Percentiles rank a stretch among this genome's conserved stretches.
These are phyloP conservation scores for Galemys pyrenaicus DNA, from an alignment of 2,113 vertebrate species.

Conservation along the genomic window DNA sequence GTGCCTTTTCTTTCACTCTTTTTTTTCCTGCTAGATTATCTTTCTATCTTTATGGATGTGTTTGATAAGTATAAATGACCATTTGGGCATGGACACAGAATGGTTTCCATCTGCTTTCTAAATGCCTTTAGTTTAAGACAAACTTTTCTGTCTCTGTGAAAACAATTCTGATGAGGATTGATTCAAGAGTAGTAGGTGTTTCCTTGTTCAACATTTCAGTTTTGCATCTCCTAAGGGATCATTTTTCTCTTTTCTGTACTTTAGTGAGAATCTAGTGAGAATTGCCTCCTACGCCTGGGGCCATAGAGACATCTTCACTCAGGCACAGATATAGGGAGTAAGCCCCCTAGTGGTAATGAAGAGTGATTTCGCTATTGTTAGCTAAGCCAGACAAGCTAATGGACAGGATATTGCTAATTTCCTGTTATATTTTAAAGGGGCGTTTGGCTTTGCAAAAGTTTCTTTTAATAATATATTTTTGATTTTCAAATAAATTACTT, in stretches of 20 bases:
- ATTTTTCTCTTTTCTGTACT: neutral
- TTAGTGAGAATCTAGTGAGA: neutral
- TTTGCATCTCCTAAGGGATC: neutral
- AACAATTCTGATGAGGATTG: neutral
- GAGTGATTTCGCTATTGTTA: conserved; percentile 31
- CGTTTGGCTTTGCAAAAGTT: neutral
- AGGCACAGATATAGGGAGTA: conserved; percentile 67
- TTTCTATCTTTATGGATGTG: neutral
- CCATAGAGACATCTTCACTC: neutral
- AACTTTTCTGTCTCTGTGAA: neutral
- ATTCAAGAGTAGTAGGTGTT: neutral
- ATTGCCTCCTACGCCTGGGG: neutral
- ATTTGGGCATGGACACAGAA: neutral
- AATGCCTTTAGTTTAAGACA: neutral
- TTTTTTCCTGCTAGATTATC: neutral
- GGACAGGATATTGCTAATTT: neutral
- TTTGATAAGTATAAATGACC: neutral
- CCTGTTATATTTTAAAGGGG: neutral
- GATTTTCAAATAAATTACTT: neutral
- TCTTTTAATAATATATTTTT: neutral
- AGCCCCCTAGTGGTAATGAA: conserved; percentile 82
- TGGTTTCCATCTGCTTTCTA: conserved; percentile 17
- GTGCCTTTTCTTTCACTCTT: neutral
- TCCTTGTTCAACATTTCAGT: neutral
- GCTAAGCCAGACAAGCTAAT: neutral